Conservation (phyloP, 2,113 vertebrate genomes). For the Gorsachius goisagi region DNA sequence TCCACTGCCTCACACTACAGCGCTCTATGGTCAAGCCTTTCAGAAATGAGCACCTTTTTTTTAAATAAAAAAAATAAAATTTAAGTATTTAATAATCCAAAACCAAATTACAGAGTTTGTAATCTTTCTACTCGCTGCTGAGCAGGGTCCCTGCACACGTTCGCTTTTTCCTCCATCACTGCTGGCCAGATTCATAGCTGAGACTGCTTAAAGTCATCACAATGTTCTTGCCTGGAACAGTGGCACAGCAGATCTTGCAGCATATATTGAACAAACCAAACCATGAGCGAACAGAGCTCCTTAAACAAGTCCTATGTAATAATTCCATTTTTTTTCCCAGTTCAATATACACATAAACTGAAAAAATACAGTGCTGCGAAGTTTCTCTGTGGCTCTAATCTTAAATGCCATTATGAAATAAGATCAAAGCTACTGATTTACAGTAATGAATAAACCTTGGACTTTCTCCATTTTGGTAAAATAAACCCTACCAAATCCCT, state of each 20-base stretch:
- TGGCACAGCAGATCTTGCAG: background rate
- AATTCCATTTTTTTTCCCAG: fast-evolving
- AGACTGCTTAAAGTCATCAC: background rate
- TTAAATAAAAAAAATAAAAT: background rate
- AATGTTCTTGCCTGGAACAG: background rate
- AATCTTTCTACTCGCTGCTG: background rate
- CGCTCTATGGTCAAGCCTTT: background rate
- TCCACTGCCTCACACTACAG: background rate
- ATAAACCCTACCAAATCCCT: background rate
- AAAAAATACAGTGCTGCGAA: constrained; percentile 13
- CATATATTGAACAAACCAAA: background rate
- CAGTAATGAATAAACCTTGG: constrained; percentile 2
- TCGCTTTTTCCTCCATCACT: background rate
- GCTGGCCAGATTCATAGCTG: background rate
- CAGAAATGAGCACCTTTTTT: background rate
- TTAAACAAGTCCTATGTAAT: background rate
- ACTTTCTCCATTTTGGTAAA: background rate
- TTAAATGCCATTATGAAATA: constrained; percentile 24
- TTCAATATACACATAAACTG: background rate
- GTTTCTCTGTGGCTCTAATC: constrained; percentile 27
- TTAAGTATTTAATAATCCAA: background rate
- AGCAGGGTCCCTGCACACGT: background rate
- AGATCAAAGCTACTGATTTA: constrained; percentile 28
- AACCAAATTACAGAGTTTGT: background rate
- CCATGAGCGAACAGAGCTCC: background rate